A percentile compares a stretch with the other conserved stretches of the same genome.
Conservation (phyloP, 2,888 invertebrate species). For the Parnassius apollo region DNA sequence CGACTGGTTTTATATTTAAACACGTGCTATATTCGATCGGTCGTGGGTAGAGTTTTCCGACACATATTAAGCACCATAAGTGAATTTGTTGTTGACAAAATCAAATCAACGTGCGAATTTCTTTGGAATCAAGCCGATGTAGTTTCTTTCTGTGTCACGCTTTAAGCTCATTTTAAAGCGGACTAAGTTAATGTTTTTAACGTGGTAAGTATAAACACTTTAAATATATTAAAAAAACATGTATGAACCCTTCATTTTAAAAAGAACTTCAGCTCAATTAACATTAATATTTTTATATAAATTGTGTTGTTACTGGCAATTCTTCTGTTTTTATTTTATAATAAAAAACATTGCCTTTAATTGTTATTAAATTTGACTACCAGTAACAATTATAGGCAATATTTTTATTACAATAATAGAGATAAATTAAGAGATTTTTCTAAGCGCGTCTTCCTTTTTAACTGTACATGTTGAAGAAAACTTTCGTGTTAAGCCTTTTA, state of each 20-base stretch:
- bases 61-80: slow-evolving; percentile 25
- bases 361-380: too few species aligned
- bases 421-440: slow-evolving; percentile 9
- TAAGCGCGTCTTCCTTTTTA: slow-evolving; percentile 3
- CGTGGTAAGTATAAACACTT: slow-evolving; percentile 17
- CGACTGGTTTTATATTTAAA: slow-evolving; percentile 69
- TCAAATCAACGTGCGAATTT: slow-evolving; percentile 1
- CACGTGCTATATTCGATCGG: slow-evolving; percentile 62
- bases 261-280: too few species aligned
- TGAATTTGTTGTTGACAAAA: slow-evolving; percentile 2
- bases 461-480: slow-evolving; percentile 6
- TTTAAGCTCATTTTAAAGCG: neutral
- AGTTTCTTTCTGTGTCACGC: slow-evolving; percentile 2
- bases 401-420: neutral
- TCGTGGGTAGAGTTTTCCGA: slow-evolving; percentile 56
- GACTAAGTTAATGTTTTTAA: slow-evolving; percentile 10
- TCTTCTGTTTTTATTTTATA: too few species aligned
- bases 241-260: too few species aligned
- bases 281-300: too few species aligned
- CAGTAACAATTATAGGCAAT: too few species aligned
- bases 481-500: slow-evolving; percentile 24
- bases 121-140: slow-evolving; percentile 3
- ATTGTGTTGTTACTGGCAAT: too few species aligned
- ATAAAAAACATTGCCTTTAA: too few species aligned
- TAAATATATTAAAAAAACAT: too few species aligned